phyloP scores from a whole-genome alignment of 2,888 invertebrate species.

The Drosophila kokeensis region DNA sequence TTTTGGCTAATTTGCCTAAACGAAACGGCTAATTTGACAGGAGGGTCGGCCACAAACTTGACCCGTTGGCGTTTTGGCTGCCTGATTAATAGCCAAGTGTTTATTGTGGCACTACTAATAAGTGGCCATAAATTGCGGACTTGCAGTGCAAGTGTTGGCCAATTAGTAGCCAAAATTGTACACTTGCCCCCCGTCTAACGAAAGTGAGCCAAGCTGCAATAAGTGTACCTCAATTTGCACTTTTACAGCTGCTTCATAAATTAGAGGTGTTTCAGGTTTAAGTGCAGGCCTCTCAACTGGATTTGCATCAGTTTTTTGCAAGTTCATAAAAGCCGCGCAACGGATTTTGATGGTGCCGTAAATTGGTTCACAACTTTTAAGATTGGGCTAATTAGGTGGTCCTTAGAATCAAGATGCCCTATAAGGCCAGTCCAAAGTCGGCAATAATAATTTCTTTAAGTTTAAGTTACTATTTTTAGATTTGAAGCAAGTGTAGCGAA shows the following conservation, averaged over 20 bases:
- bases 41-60: conserved; percentile 12
- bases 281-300: conserved; percentile 33
- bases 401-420: not conserved
- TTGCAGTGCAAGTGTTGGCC: conserved; percentile 72
- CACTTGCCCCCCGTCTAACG: conserved; percentile 24
- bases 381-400: not conserved
- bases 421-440: not conserved
- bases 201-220: conserved; percentile 31
- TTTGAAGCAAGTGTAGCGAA: not conserved
- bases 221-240: conserved; percentile 17
- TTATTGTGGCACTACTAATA: conserved; percentile 56
- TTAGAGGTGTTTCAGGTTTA: conserved; percentile 47
- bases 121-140: conserved; percentile 61
- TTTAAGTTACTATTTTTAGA: not conserved
- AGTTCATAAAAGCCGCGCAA: conserved; percentile 10
- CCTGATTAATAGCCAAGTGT: conserved; percentile 71
- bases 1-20: conserved; percentile 27
- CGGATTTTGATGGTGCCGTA: not conserved
- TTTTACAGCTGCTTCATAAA: conserved; percentile 49
- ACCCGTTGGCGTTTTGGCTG: conserved; percentile 53
- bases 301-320: conserved; percentile 11
- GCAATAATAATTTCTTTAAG: not conserved
- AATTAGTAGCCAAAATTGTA: conserved; percentile 70
- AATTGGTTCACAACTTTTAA: not conserved
- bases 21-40: conserved; percentile 35